Percentiles rank a stretch among this genome's conserved stretches.
These are phyloP conservation scores for Argyresthia goedartella DNA, from an alignment of 2,888 invertebrate genomes.

Conservation along the genomic window DNA sequence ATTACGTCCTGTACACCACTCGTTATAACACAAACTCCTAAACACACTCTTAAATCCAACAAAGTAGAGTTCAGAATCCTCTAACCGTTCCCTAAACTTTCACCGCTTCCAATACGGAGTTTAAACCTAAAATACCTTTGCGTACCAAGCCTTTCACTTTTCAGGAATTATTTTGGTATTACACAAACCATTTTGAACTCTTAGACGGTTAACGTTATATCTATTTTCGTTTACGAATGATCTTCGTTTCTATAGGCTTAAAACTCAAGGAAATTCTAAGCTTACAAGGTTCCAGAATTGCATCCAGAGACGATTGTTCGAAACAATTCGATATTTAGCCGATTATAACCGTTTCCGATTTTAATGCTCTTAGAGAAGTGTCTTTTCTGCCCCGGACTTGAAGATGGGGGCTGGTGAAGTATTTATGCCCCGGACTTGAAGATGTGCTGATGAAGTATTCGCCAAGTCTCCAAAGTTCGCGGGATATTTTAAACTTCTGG, in stretches of 20 bases:
- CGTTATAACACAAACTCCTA: conserved; percentile 62
- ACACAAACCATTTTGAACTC: conserved; percentile 28
- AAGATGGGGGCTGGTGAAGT: no score
- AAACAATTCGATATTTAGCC: conserved; percentile 68
- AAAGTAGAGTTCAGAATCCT: conserved; percentile 26
- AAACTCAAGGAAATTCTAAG: conserved; percentile 47
- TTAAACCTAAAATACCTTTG: conserved; percentile 66
- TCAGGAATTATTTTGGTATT: conserved; percentile 55
- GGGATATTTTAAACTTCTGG: no score
- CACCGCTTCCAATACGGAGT: conserved; percentile 68
- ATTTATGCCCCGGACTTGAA: conserved; percentile 37
- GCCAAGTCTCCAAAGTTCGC: no score
- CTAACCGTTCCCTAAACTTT: conserved; percentile 48
- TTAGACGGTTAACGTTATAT: conserved; percentile 23
- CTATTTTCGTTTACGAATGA: conserved; percentile 25
- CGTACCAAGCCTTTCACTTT: conserved; percentile 69
- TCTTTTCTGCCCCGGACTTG: conserved; percentile 44
- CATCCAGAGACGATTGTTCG: conserved; percentile 44
- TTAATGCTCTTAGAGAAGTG: conserved; percentile 66
- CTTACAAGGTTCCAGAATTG: conserved; percentile 39
- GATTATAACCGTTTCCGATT: conserved; percentile 53
- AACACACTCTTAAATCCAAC: conserved; percentile 20
- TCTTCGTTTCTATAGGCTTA: conserved; percentile 64
- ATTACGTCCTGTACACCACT: conserved; percentile 64
- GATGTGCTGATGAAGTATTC: no score